Evolutionary conservation across 1,140 invertebrate species (phyloP).

Genomic region (Bradysia coprophila): DNA sequence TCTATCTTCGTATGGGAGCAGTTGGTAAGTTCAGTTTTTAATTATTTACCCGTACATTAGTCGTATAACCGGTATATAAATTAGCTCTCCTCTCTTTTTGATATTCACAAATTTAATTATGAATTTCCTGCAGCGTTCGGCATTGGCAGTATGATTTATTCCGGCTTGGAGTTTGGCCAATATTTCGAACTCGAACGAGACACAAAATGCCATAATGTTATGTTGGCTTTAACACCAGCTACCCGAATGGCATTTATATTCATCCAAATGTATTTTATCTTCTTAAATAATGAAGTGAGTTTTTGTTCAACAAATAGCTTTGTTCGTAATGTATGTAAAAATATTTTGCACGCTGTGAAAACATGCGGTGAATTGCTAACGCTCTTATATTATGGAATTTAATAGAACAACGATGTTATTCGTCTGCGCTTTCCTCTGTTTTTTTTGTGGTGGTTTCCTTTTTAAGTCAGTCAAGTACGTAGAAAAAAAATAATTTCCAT

Average conservation of each 20-base stretch:
- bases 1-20: slow-evolving; percentile 83
- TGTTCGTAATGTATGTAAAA: background rate
- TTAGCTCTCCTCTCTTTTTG: slow-evolving; percentile 1
- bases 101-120: background rate
- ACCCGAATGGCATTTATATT: slow-evolving; percentile 85
- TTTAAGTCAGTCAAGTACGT: too few species aligned
- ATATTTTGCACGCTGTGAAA: background rate
- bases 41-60: background rate
- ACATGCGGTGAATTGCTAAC: too few species aligned
- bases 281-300: slow-evolving; percentile 73
- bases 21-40: slow-evolving; percentile 41
- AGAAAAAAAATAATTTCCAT: too few species aligned
- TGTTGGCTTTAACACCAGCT: slow-evolving; percentile 68
- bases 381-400: background rate
- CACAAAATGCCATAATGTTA: slow-evolving; percentile 70
- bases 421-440: too few species aligned
- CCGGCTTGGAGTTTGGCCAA: slow-evolving; percentile 80
- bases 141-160: slow-evolving; percentile 89
- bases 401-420: background rate
- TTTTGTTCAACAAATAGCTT: too few species aligned
- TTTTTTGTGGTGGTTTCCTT: too few species aligned
- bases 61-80: background rate
- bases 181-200: slow-evolving; percentile 77
- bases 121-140: slow-evolving; percentile 51
- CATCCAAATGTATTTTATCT: slow-evolving; percentile 93